phyloP scores from a whole-genome alignment of 2,888 invertebrate species.

The Caenorhabditis panamensis region DNA sequence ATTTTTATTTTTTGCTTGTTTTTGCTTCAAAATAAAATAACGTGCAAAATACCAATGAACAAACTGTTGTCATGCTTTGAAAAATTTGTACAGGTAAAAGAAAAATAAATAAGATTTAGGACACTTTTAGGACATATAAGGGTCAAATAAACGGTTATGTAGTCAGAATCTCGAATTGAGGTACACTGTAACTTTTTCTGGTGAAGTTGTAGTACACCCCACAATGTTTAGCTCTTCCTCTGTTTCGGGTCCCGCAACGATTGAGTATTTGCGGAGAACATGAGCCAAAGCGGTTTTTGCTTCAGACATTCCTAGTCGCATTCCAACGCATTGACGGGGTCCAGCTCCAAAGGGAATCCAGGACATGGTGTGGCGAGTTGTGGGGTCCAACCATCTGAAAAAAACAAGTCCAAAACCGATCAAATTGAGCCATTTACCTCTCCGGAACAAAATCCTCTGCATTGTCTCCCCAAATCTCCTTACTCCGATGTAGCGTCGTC shows the following conservation, averaged over 20 bases:
- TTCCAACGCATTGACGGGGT: slow-evolving; percentile 77
- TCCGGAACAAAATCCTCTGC: slow-evolving; percentile 76
- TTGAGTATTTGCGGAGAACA: slow-evolving; percentile 67
- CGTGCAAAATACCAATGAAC: background rate
- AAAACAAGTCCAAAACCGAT: background rate
- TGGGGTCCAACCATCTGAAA: slow-evolving; percentile 62
- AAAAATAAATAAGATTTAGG: background rate
- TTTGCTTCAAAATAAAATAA: too few species aligned
- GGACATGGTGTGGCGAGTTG: slow-evolving; percentile 53
- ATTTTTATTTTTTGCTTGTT: background rate
- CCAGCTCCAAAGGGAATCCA: slow-evolving; percentile 77
- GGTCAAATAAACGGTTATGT: background rate
- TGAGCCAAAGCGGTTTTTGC: slow-evolving; percentile 73
- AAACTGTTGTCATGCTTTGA: background rate
- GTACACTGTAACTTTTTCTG: slow-evolving; percentile 50
- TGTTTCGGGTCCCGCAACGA: slow-evolving; percentile 67
- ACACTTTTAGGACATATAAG: background rate
- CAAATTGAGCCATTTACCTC: slow-evolving; percentile 51
- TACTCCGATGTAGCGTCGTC: slow-evolving; percentile 72
- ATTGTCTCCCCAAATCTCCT: slow-evolving; percentile 77
- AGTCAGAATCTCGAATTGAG: slow-evolving; percentile 37
- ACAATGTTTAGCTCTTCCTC: slow-evolving; percentile 65
- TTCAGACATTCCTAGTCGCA: slow-evolving; percentile 75
- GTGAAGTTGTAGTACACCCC: slow-evolving; percentile 55
- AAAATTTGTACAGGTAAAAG: background rate